Conservation (phyloP, 2,888 invertebrate genomes). For the Aleiodes leptofemur region DNA sequence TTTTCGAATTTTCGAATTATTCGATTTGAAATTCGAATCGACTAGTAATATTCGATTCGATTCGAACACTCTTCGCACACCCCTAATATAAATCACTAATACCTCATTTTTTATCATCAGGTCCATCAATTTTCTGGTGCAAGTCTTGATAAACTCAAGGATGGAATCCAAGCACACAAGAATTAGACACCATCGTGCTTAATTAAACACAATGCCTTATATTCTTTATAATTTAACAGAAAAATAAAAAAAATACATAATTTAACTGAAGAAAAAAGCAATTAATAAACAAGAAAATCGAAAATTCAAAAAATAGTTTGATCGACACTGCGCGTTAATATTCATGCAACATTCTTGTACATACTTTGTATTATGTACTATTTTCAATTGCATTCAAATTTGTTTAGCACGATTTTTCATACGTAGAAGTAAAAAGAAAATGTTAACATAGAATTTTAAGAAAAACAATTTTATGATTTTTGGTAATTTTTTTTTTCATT, state of each 20-base stretch:
- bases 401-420: too few species aligned
- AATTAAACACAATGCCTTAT: neutral
- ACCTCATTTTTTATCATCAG: constrained; percentile 61
- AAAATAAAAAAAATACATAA: constrained; percentile 26
- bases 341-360: constrained; percentile 3
- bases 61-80: too few species aligned
- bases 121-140: constrained; percentile 87
- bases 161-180: constrained; percentile 79
- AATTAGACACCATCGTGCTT: constrained; percentile 69
- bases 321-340: neutral
- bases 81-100: too few species aligned
- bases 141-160: constrained; percentile 83
- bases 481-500: constrained; percentile 1
- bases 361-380: neutral
- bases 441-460: too few species aligned
- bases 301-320: constrained; percentile 4
- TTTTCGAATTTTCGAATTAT: too few species aligned
- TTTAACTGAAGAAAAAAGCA: constrained; percentile 40
- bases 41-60: too few species aligned
- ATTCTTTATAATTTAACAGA: constrained; percentile 5
- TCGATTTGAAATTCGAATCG: too few species aligned
- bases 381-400: too few species aligned
- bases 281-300: too few species aligned
- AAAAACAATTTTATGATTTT: too few species aligned
- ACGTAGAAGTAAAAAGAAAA: too few species aligned